phyloP scores from a whole-genome alignment of 2,797 vertebrate genomes.

The Petrocephalus sullivani region DNA sequence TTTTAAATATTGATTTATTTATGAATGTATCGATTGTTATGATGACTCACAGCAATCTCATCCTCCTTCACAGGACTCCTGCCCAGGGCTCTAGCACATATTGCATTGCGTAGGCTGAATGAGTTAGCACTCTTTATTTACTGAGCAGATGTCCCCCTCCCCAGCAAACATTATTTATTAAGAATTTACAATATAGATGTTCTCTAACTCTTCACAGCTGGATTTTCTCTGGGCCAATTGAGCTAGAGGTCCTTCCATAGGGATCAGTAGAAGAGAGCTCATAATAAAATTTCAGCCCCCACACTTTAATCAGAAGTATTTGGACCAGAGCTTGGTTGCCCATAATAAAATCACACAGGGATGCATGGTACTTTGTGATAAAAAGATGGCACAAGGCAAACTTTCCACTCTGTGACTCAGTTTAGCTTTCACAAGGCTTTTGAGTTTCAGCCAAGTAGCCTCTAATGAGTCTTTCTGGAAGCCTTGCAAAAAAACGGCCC shows the following conservation, averaged over 20 bases:
- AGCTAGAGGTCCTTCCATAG: background rate
- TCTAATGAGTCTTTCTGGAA: background rate
- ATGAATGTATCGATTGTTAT: background rate
- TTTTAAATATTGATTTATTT: background rate
- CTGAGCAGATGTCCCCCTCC: background rate
- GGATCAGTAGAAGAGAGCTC: background rate
- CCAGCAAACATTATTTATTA: constrained; percentile 7
- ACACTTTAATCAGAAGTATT: background rate
- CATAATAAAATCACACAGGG: background rate
- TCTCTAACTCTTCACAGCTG: background rate
- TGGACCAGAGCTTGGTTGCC: background rate
- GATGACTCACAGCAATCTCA: constrained; percentile 2
- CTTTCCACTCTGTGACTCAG: background rate
- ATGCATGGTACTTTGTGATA: background rate
- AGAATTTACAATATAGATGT: background rate
- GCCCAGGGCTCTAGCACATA: background rate
- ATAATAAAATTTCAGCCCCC: background rate
- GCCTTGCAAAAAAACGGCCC: background rate
- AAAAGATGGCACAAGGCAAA: background rate
- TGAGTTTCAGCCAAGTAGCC: background rate
- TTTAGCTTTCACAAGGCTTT: background rate
- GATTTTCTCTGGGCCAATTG: background rate
- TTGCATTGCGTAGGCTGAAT: background rate
- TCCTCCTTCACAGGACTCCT: background rate
- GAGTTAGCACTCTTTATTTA: background rate